Evolutionary conservation across 2,113 vertebrate species (phyloP).

Genomic region (Sander vitreus): DNA sequence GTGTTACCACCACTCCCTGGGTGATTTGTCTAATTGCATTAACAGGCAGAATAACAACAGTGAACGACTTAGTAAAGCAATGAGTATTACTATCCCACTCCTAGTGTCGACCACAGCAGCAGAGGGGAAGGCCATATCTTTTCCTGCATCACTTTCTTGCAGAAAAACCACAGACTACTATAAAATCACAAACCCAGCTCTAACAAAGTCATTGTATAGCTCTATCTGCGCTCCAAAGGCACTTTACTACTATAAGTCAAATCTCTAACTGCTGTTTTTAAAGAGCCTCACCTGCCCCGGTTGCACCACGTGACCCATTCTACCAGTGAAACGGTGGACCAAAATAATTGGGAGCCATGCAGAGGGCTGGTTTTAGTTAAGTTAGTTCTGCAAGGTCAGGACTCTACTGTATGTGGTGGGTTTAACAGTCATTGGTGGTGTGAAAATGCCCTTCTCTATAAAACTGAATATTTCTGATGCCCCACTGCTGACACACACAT

Average conservation of each 20-base stretch:
- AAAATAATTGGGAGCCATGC: slow-evolving; percentile 44
- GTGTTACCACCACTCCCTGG: too few relatives aligned
- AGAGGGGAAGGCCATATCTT: slow-evolving; percentile 39
- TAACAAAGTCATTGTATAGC: background rate
- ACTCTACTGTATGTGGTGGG: background rate
- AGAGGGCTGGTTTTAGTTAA: slow-evolving; percentile 49
- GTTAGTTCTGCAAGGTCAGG: slow-evolving; percentile 29
- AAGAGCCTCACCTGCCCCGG: slow-evolving; percentile 58
- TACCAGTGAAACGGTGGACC: slow-evolving; percentile 31
- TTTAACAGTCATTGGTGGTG: background rate
- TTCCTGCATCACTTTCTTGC: slow-evolving; percentile 40
- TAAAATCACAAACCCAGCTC: too few relatives aligned
- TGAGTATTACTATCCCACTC: slow-evolving; percentile 41
- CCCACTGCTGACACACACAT: background rate
- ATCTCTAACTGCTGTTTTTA: slow-evolving; percentile 36
- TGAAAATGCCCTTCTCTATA: background rate
- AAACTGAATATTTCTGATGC: background rate
- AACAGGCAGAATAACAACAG: background rate
- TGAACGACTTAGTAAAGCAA: background rate
- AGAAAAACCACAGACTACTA: background rate
- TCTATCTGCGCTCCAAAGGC: background rate
- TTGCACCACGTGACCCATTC: slow-evolving; percentile 43
- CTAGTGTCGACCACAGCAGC: slow-evolving; percentile 41
- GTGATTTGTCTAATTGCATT: background rate
- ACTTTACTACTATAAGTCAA: background rate